Conservation (phyloP, 2,113 vertebrate genomes). For the Saccopteryx leptura region DNA sequence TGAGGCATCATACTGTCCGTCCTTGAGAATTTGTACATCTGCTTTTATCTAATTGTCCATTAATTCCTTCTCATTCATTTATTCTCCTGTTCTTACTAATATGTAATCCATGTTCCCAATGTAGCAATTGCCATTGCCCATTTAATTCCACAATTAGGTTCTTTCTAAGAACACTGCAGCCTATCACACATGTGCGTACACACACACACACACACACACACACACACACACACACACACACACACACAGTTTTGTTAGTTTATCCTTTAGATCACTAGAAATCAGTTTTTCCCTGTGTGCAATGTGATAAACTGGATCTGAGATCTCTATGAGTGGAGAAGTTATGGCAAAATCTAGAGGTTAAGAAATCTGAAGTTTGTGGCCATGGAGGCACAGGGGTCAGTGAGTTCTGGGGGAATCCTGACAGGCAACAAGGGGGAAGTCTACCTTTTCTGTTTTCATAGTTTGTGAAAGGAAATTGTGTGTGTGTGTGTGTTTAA, state of each 20-base stretch:
- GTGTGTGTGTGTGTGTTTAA: background rate
- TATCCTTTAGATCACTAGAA: background rate
- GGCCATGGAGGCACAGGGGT: background rate
- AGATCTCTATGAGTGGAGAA: background rate
- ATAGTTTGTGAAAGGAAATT: background rate
- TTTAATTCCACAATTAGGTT: background rate
- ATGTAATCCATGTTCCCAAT: background rate
- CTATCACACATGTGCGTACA: accelerated
- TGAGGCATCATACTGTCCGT: background rate
- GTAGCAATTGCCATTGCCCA: background rate
- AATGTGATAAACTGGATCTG: background rate
- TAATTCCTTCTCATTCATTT: background rate
- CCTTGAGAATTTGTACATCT: background rate
- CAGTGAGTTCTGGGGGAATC: background rate
- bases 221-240: background rate
- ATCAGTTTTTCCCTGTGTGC: background rate
- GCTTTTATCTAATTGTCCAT: background rate
- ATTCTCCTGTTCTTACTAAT: background rate
- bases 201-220: accelerated
- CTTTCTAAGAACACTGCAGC: background rate
- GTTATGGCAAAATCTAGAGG: background rate
- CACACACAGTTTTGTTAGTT: background rate
- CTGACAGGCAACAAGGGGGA: background rate
- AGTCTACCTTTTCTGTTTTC: background rate
- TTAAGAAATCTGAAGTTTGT: background rate